Evolutionary conservation across 2,113 vertebrate genomes (phyloP), one percentile per base, ranked within the genome.

Genomic region (Tonatia bakeri): DNA sequence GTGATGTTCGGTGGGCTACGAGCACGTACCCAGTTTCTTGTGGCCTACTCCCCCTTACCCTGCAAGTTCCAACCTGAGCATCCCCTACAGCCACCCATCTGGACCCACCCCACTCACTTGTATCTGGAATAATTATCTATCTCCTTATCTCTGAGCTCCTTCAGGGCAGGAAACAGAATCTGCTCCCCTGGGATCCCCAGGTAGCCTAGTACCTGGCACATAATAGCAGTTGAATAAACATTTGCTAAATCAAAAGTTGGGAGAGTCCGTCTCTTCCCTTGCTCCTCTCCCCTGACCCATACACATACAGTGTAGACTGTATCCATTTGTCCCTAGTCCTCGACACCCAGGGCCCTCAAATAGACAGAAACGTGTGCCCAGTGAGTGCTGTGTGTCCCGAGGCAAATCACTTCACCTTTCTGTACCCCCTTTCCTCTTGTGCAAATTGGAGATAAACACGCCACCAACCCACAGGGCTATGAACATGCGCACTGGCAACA

Each of bases 71-170:
- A 73, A 61, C 50, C 40, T 31, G 11, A 73, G 17, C 33, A 43
- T 20, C 61, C 52, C 45, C 47, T 24, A 16, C 9, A 70, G 56
- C 19, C 64, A 64, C 43, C 47, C 70, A 69, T 38, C 83, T 38
- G 9, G 47, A 67, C 38, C 45, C 24, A 45, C 7, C 17, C 38
- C 38, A 38, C 52, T 85, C 9, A 43, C 43, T 7, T 54, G 38
- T 50, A 16, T 54, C 52, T 67, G 8, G 26, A 64, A 33, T 19
- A n/a, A 69, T 79, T 31, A 67, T 28, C 16, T 24, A 13, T 17
- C 65, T 85, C 67, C 84, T 95, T 47, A 65, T 83, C 33, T 90
- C 94, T 26, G 19, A 75, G 96, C 61, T 87, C 64, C 75, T 47
- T 8, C 40, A 72, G 20, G 38, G 7, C 33, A 88, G 31, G 28